Conservation (phyloP, 2,113 vertebrate genomes). For the Myanophis thanlyinensis region DNA sequence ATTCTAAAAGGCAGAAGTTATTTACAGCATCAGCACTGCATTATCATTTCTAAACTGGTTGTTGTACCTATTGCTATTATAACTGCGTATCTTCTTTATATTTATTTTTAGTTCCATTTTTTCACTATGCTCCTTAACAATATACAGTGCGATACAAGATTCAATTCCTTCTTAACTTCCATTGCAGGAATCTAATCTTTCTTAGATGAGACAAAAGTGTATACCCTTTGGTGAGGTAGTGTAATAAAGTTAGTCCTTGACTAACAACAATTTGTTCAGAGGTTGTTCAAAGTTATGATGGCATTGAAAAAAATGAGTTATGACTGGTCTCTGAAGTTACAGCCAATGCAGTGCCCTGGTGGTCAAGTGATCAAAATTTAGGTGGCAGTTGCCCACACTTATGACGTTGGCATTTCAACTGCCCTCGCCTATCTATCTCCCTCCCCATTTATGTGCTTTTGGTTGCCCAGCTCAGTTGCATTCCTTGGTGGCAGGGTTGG, state of each 20-base stretch:
- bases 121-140: background rate
- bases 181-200: background rate
- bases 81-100: background rate
- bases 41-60: background rate
- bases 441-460: background rate
- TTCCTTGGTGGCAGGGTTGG: background rate
- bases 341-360: background rate
- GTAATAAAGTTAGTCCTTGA: background rate
- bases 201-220: background rate
- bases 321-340: background rate
- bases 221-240: background rate
- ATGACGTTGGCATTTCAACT: background rate
- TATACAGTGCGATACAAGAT: background rate
- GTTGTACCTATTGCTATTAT: background rate
- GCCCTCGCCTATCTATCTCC: background rate
- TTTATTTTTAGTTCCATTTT: background rate
- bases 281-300: background rate
- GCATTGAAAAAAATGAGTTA: background rate
- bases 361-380: background rate
- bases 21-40: background rate
- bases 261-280: background rate
- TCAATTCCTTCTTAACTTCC: background rate
- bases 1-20: background rate
- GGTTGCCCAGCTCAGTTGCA: background rate
- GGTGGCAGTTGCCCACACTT: background rate